These are phyloP conservation scores for Perca flavescens DNA, from an alignment of 2,113 vertebrate species.

Conservation along the genomic window DNA sequence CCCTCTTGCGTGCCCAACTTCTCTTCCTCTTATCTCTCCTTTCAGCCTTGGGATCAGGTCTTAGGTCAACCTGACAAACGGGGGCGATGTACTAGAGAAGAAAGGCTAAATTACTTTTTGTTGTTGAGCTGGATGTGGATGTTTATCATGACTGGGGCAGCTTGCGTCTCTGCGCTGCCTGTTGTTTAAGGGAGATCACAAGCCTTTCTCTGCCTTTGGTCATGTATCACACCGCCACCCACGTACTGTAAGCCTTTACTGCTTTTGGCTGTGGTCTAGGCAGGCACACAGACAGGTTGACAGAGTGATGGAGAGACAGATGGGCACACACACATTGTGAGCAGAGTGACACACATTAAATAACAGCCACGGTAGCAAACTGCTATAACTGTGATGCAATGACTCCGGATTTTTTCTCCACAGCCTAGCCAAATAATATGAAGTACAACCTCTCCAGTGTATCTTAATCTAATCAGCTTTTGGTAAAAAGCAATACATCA, in stretches of 20 bases:
- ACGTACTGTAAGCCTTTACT: constrained; percentile 11
- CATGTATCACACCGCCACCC: constrained; percentile 26
- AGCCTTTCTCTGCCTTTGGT: constrained; percentile 38
- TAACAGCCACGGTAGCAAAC: neutral
- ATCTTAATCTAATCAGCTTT: neutral
- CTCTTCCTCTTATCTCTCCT: constrained; percentile 56
- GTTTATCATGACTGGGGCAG: constrained; percentile 62
- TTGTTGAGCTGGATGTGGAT: constrained; percentile 56
- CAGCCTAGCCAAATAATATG: neutral
- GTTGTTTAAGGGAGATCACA: constrained; percentile 49
- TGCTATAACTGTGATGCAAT: neutral
- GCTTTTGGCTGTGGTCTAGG: neutral
- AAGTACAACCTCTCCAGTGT: neutral
- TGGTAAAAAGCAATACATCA: neutral
- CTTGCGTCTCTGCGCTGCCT: constrained; percentile 27
- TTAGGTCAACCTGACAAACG: constrained; percentile 27
- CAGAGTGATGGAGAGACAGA: constrained; percentile 8
- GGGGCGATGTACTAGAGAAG: constrained; percentile 39
- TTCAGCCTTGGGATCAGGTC: constrained; percentile 44
- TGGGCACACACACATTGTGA: too few relatives aligned
- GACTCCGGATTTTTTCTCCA: neutral
- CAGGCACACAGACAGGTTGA: constrained; percentile 5
- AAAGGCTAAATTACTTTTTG: constrained; percentile 66
- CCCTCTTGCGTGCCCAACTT: constrained; percentile 1
- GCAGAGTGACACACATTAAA: neutral